Conservation (phyloP, 2,888 invertebrate species). For the Pyralis farinalis region DNA sequence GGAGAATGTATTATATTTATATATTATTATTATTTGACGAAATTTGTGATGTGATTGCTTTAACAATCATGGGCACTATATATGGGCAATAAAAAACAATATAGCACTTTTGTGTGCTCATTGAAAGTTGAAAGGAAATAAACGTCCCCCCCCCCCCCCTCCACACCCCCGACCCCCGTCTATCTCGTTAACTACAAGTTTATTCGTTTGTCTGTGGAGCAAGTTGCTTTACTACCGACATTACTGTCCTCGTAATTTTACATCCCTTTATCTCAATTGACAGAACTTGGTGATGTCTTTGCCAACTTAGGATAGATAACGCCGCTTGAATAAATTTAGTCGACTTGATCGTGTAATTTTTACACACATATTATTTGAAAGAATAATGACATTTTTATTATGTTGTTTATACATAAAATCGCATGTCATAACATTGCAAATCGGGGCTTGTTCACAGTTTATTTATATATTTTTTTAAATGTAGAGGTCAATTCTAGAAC, state of each 20-base stretch:
- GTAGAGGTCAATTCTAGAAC: no score
- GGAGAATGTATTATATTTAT: no score
- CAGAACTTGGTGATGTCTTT: conserved; percentile 66
- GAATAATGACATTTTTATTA: no score
- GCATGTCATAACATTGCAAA: no score
- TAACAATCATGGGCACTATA: neutral
- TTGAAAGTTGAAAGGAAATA: conserved; percentile 13
- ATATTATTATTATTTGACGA: no score
- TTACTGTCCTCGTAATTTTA: conserved; percentile 68
- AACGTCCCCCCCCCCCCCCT: conserved; percentile 22
- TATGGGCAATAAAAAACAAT: conserved; percentile 8
- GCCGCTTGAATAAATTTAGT: conserved; percentile 35
- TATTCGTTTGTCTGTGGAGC: conserved; percentile 29
- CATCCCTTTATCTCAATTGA: conserved; percentile 70
- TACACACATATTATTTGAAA: no score
- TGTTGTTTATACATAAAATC: no score
- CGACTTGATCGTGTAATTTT: no score
- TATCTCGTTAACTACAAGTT: conserved; percentile 42
- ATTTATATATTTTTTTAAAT: no score
- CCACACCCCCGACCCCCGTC: conserved; percentile 23
- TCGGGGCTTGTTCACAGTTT: no score
- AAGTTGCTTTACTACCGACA: conserved; percentile 55
- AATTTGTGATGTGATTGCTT: no score
- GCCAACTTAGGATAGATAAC: conserved; percentile 45
- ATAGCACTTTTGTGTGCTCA: conserved; percentile 6